Percentiles rank a stretch among this genome's conserved stretches.
Conservation (phyloP, 2,888 invertebrate species). For the Sarcophaga carnaria region DNA sequence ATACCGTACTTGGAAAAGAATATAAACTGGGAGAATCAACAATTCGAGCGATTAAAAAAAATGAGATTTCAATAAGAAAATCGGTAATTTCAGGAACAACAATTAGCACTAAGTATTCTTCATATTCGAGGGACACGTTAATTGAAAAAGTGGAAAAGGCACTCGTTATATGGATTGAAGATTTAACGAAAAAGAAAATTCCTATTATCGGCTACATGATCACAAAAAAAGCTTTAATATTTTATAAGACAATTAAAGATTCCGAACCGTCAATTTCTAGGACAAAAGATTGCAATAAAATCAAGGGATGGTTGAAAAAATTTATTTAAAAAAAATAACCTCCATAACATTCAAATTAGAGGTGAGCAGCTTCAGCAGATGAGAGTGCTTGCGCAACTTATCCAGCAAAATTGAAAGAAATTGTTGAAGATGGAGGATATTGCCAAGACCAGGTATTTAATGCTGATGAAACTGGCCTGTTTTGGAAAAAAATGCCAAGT, state of each 20-base stretch:
- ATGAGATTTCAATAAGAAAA: background rate
- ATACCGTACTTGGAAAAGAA: background rate
- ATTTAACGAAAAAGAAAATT: background rate
- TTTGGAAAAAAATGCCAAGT: constrained; percentile 4
- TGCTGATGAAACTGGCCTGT: background rate
- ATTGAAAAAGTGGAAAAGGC: constrained; percentile 7
- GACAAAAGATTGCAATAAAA: background rate
- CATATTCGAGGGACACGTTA: background rate
- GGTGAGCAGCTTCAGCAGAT: no score
- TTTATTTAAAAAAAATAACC: constrained; percentile 11
- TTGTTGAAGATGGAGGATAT: no score
- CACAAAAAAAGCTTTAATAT: background rate
- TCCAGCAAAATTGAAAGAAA: no score
- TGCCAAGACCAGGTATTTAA: background rate
- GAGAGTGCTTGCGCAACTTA: no score
- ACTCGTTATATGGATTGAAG: background rate
- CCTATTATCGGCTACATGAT: background rate
- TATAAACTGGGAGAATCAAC: background rate
- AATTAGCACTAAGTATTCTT: background rate
- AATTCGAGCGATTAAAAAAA: background rate
- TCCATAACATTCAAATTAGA: background rate
- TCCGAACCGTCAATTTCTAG: background rate
- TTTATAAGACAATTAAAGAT: background rate
- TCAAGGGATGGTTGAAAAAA: no score
- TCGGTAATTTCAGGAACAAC: background rate